Evolutionary conservation across 2,113 vertebrate species (phyloP).

Genomic region (Genyomyrus donnyi): DNA sequence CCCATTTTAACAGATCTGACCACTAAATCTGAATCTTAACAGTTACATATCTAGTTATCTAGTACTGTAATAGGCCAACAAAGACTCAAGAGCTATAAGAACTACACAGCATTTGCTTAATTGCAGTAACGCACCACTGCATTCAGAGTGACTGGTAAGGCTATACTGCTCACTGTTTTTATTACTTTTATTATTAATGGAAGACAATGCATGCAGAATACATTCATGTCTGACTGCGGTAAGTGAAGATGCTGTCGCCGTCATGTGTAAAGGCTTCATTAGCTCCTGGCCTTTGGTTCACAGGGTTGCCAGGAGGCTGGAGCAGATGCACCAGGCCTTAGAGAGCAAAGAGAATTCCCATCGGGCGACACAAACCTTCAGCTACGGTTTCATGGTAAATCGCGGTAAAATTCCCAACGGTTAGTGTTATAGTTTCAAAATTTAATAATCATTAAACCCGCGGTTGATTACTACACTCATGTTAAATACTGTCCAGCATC

Average conservation of each 20-base stretch:
- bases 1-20: not conserved
- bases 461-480: not conserved
- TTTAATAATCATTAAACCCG: too few species aligned
- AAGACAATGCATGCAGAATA: not conserved
- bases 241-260: not conserved
- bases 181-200: not conserved
- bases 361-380: not conserved
- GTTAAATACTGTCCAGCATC: not conserved
- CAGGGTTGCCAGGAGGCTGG: not conserved
- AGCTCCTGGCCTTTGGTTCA: not conserved
- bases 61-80: not conserved
- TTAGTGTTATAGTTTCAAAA: too few species aligned
- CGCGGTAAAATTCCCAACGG: too few species aligned
- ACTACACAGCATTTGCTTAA: not conserved
- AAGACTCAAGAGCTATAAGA: not conserved
- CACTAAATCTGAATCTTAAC: not conserved
- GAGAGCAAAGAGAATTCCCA: not conserved
- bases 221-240: not conserved
- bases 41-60: not conserved
- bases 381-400: not conserved
- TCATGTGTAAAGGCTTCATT: not conserved
- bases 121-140: not conserved
- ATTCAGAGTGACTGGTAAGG: not conserved
- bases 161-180: not conserved
- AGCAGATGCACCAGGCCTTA: not conserved